These are phyloP conservation scores for Volucella inanis DNA, from an alignment of 2,888 invertebrate genomes.

Conservation along the genomic window DNA sequence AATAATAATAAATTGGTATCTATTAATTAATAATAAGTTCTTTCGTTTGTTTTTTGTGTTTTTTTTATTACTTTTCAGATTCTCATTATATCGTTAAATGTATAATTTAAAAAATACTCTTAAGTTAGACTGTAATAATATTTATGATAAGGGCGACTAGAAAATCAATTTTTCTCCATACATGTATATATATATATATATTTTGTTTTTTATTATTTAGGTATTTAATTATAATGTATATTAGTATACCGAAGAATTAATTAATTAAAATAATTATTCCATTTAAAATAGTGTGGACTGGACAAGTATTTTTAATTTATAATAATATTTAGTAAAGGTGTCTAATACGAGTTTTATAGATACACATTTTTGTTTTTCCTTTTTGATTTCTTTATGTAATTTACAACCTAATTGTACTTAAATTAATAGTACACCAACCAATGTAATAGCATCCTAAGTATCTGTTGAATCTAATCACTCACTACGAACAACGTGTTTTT, in stretches of 20 bases:
- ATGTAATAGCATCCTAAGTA: constrained; percentile 69
- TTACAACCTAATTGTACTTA: constrained; percentile 73
- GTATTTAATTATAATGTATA: constrained; percentile 1
- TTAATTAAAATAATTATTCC: constrained; percentile 55
- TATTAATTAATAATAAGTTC: constrained; percentile 3
- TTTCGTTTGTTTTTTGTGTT: background rate
- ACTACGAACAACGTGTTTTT: constrained; percentile 40
- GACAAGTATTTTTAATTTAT: constrained; percentile 56
- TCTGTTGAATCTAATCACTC: constrained; percentile 58
- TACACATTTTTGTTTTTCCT: constrained; percentile 29
- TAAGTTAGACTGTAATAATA: constrained; percentile 49
- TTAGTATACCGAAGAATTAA: constrained; percentile 48
- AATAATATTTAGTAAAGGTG: constrained; percentile 18
- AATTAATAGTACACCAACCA: constrained; percentile 71
- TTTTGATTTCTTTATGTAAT: constrained; percentile 24
- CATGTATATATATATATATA: constrained; percentile 34
- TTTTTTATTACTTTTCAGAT: constrained; percentile 11
- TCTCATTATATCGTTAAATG: constrained; percentile 21
- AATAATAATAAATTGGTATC: too few relatives aligned
- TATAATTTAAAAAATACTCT: constrained; percentile 59
- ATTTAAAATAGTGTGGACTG: constrained; percentile 73
- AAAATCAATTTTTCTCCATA: constrained; percentile 59
- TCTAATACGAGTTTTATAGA: constrained; percentile 31
- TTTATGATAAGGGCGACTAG: constrained; percentile 70
- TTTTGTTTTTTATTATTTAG: background rate